Percentiles rank a stretch among this genome's conserved stretches.
Conservation (phyloP, 2,797 vertebrate genomes). For the Neopelma chrysocephalum region DNA sequence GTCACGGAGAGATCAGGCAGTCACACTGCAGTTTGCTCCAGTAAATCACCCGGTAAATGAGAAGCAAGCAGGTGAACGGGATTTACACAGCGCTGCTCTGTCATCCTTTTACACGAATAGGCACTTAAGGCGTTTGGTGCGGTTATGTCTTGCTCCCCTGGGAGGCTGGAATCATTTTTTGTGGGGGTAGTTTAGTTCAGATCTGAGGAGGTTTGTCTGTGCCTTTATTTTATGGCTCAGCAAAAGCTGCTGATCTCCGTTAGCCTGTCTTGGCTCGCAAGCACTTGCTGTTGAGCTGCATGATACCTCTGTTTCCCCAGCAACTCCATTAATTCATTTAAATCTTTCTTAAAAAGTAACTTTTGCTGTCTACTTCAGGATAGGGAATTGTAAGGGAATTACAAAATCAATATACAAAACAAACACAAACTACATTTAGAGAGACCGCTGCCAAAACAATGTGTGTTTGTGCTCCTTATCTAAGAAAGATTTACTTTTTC, state of each 20-base stretch:
- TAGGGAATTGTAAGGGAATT: constrained; percentile 27
- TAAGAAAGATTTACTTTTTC: background rate
- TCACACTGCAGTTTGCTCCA: background rate
- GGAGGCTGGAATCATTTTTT: constrained; percentile 34
- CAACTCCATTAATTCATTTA: constrained; percentile 31
- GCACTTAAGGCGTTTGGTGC: constrained; percentile 1
- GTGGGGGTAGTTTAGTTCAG: constrained; percentile 21
- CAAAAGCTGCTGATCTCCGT: background rate
- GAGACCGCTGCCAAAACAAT: background rate
- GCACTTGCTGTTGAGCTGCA: background rate
- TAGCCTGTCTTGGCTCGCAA: background rate
- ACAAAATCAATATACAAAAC: constrained; percentile 56
- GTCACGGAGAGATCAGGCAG: background rate
- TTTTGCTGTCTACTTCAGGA: constrained; percentile 26
- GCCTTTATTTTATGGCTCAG: constrained; percentile 18
- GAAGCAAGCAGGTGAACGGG: constrained; percentile 32
- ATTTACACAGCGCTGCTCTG: constrained; percentile 10
- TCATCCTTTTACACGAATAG: constrained; percentile 23
- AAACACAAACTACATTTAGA: constrained; percentile 26
- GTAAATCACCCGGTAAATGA: constrained; percentile 50
- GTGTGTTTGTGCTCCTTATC: background rate
- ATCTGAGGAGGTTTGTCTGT: constrained; percentile 27
- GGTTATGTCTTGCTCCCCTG: constrained; percentile 23
- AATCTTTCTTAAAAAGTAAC: constrained; percentile 42
- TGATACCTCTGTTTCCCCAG: constrained; percentile 10